Evolutionary conservation across 2,113 vertebrate species (phyloP).

Genomic region (Neolamprologus longior): DNA sequence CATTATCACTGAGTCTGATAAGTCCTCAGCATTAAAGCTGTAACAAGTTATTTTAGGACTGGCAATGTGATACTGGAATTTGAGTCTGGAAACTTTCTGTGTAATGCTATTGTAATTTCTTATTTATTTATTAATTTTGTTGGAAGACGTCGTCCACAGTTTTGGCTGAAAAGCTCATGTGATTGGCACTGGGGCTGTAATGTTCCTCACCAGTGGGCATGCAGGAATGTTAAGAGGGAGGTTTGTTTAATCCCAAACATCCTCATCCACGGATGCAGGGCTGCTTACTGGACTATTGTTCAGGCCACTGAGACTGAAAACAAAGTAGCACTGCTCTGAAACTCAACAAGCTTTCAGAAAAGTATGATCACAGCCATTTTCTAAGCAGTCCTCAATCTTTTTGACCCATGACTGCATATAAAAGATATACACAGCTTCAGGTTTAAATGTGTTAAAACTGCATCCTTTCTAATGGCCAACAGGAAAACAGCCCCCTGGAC

Average conservation of each 20-base stretch:
- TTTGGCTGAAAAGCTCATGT: not conserved
- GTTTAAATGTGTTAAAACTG: not conserved
- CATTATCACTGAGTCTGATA: not conserved
- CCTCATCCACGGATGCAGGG: constrained; percentile 1
- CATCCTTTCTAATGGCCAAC: not conserved
- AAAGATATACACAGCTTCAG: not conserved
- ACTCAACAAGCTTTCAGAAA: not conserved
- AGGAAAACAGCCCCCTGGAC: not conserved
- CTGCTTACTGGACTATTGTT: constrained; percentile 35
- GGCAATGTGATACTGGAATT: not conserved
- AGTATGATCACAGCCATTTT: not conserved
- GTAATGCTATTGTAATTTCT: not conserved
- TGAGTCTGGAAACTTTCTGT: not conserved
- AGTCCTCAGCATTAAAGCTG: not conserved
- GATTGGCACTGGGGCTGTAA: not conserved
- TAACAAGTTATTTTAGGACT: not conserved
- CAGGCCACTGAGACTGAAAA: not conserved
- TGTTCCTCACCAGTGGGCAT: not conserved
- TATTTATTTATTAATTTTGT: not conserved
- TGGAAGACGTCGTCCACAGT: not conserved
- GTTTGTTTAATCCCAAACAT: constrained; percentile 34
- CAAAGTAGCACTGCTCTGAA: not conserved
- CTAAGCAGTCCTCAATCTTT: not conserved
- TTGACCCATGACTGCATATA: not conserved
- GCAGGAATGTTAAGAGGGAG: constrained; percentile 63